Evolutionary conservation across 2,888 invertebrate genomes (phyloP), one percentile per base, ranked within the genome.

Genomic region (Microctonus aethiopoides): DNA sequence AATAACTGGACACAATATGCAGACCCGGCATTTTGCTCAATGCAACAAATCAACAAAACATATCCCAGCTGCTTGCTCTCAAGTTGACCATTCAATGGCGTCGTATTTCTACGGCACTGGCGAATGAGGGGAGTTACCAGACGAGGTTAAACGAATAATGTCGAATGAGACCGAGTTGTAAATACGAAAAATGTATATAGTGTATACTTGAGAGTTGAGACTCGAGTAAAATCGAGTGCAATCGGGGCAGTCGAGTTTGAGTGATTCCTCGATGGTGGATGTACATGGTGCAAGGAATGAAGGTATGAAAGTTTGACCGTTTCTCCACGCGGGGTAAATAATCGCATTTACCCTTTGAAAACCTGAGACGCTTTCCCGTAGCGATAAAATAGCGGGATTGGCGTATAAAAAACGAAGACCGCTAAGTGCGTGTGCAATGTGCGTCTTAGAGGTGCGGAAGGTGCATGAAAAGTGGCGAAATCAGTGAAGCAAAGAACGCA

Each of bases 191-290:
- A 7, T 7, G 29, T 29, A 29, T 5, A 29, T 29, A 29, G 29
- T n/a, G n/a, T n/a, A n/a, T n/a, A n/a, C n/a, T n/a, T n/a, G n/a
- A n/a, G n/a, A n/a, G n/a, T n/a, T n/a, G n/a, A n/a, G n/a, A n/a
- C n/a, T 68, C 81, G 81, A 77, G 34, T 6, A 5, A n/a, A 57
- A 57, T 68, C 29, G 57, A 20, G 29, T 32, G 10, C 39, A n/a
- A n/a, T 39, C 34, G 52, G 52, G 10, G 52, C 65, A 54, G 77
- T 77, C 76, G 72, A 75, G 77, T 70, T 68, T 68, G 78, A 79
- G 77, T 73, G 75, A 76, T 75, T 74, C 73, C 76, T 73, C 74
- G 74, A 72, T 75, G 63, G 74, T 76, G 76, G 74, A 78, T 77
- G 78, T 72, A 73, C 68, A 78, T 73, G 78, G 74, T 77, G 70